Conservation (phyloP, 2,113 vertebrate species). For the Alethe diademata region DNA sequence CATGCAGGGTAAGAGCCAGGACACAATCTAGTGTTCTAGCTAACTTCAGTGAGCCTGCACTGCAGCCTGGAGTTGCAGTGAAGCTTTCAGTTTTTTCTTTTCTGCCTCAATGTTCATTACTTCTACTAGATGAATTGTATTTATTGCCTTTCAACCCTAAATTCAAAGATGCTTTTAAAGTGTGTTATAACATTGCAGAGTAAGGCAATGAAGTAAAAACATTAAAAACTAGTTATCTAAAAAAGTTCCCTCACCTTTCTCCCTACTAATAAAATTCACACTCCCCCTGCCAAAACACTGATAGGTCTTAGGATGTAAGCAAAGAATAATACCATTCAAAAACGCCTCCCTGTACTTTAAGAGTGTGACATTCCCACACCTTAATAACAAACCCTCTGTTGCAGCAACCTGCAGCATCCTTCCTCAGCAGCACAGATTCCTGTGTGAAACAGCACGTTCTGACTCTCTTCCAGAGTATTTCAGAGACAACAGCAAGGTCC, state of each 20-base stretch:
- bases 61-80: background rate
- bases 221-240: background rate
- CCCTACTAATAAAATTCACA: background rate
- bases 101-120: background rate
- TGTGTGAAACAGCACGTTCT: accelerated
- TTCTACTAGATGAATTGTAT: background rate
- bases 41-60: background rate
- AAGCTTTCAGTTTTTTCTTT: background rate
- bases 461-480: background rate
- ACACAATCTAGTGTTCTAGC: background rate
- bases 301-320: background rate
- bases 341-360: background rate
- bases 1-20: background rate
- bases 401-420: background rate
- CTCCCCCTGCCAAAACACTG: background rate
- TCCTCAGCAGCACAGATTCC: background rate
- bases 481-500: background rate
- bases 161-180: background rate
- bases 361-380: background rate
- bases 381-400: background rate
- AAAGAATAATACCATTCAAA: background rate
- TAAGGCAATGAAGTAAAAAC: background rate
- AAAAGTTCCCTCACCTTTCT: background rate
- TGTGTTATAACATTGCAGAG: background rate
- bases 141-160: background rate